Percentiles rank a stretch among this genome's conserved stretches.
Conservation (phyloP, 2,113 vertebrate genomes). For the Plecturocebus donacophilus region DNA sequence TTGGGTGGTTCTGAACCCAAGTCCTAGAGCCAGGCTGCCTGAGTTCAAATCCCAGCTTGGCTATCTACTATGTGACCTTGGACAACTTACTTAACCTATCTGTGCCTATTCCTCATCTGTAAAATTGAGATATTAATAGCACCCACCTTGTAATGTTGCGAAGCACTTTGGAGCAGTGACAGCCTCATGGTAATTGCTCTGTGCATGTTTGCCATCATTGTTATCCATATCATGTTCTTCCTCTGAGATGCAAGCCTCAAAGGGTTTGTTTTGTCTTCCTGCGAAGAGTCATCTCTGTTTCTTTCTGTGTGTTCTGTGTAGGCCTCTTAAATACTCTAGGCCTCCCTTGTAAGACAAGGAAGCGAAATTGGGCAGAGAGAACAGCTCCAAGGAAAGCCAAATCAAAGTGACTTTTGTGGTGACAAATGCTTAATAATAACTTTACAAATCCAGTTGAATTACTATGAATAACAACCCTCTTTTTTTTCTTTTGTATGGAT, state of each 20-base stretch:
- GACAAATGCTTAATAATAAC: constrained; percentile 79
- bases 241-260: neutral
- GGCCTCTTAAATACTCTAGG: neutral
- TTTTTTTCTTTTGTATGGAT: constrained; percentile 46
- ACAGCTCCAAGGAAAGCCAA: constrained; percentile 56
- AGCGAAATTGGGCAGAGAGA: constrained; percentile 44
- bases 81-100: neutral
- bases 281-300: neutral
- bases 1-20: neutral
- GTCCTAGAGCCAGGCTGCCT: neutral
- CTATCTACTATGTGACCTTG: neutral
- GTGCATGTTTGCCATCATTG: accelerated
- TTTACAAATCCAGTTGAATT: constrained; percentile 77
- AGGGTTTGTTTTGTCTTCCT: neutral
- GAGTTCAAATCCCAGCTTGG: neutral
- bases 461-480: constrained; percentile 71
- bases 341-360: constrained; percentile 6
- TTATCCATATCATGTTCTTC: neutral
- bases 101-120: neutral
- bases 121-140: neutral
- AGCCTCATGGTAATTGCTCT: accelerated
- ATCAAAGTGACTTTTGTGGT: constrained; percentile 72
- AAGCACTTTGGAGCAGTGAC: neutral
- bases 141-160: neutral
- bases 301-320: neutral